Percentiles rank a stretch among this genome's conserved stretches.
Evolutionary conservation across 37 sponge, comb jelly and placozoan species (phyloP).

Genomic region (Petrosia ficiformis): DNA sequence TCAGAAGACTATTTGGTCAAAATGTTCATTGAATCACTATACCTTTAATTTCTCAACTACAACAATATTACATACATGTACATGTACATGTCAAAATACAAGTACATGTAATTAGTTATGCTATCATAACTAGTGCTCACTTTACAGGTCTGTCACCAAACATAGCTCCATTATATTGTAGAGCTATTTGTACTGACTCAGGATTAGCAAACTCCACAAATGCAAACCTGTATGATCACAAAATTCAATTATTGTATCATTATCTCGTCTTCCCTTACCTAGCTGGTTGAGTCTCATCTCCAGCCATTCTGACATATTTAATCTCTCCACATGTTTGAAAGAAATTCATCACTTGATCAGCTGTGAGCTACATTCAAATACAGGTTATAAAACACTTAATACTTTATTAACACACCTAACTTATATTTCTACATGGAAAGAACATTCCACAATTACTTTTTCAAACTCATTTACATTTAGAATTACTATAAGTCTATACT

Average conservation of each 20-base stretch:
- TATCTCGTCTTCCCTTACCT: constrained; percentile 43
- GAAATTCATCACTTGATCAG: constrained; percentile 92
- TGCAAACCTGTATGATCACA: constrained; percentile 73
- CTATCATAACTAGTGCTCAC: constrained; percentile 31
- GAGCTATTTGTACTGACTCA: constrained; percentile 79
- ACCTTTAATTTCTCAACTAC: too few species aligned
- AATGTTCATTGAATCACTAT: too few species aligned
- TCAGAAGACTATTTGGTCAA: too few species aligned
- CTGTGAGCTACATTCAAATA: constrained; percentile 60
- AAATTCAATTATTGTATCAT: background rate
- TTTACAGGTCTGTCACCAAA: constrained; percentile 90
- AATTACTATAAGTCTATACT: too few species aligned
- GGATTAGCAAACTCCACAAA: constrained; percentile 92
- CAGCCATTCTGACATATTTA: constrained; percentile 92
- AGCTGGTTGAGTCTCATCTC: constrained; percentile 95
- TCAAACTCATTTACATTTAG: background rate
- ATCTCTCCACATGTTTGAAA: constrained; percentile 96
- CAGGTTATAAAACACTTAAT: too few species aligned
- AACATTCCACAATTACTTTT: background rate
- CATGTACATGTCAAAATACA: too few species aligned
- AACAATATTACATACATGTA: too few species aligned
- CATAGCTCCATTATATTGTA: constrained; percentile 90
- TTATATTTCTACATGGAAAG: background rate
- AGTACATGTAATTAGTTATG: too few species aligned
- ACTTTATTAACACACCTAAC: background rate